phyloP scores from a whole-genome alignment of 1,140 invertebrate species.

The Drosophila nigromelanica region DNA sequence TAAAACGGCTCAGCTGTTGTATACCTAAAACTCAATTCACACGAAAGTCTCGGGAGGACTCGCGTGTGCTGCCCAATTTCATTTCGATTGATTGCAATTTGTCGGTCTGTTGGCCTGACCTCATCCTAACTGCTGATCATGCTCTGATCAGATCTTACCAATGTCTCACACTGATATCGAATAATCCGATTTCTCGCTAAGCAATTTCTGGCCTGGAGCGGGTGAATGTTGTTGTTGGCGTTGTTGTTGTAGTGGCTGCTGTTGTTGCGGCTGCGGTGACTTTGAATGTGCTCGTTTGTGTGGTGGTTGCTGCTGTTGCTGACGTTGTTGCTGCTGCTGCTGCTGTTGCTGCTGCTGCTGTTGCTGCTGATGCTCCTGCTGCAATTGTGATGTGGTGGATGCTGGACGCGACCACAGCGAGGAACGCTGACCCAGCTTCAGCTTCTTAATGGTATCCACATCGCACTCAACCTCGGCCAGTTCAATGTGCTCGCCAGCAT shows the following conservation, averaged over 20 bases:
- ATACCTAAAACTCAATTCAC: neutral
- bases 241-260: slow-evolving; percentile 71
- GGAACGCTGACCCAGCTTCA: slow-evolving; percentile 88
- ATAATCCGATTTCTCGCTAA: slow-evolving; percentile 82
- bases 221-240: slow-evolving; percentile 79
- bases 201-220: slow-evolving; percentile 80
- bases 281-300: slow-evolving; percentile 71
- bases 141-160: slow-evolving; percentile 75
- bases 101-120: slow-evolving; percentile 36
- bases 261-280: slow-evolving; percentile 76
- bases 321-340: slow-evolving; percentile 76
- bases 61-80: slow-evolving; percentile 8
- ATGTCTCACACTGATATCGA: slow-evolving; percentile 83
- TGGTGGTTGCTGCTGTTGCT: slow-evolving; percentile 64
- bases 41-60: neutral
- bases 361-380: slow-evolving; percentile 80
- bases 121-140: slow-evolving; percentile 63
- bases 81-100: slow-evolving; percentile 14
- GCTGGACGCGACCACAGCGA: slow-evolving; percentile 89
- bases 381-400: slow-evolving; percentile 85
- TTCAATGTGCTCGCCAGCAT: slow-evolving; percentile 84
- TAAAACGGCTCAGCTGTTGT: slow-evolving; percentile 44
- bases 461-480: slow-evolving; percentile 89
- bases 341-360: slow-evolving; percentile 82
- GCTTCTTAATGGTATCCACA: slow-evolving; percentile 90